These are phyloP conservation scores for Dusona sp. DNA, from an alignment of 2,888 invertebrate genomes.

Conservation along the genomic window DNA sequence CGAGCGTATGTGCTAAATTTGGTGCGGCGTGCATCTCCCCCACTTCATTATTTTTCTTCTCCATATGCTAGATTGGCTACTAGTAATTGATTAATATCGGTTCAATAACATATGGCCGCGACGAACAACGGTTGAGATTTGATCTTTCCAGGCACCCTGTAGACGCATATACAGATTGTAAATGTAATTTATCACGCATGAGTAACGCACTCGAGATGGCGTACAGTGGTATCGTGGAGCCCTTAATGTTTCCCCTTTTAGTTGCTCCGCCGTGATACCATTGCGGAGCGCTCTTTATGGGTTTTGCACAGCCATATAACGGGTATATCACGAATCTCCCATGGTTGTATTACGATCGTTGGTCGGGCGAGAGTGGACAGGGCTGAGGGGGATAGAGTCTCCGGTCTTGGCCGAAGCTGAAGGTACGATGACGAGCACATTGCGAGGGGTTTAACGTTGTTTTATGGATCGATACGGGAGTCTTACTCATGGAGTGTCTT, in stretches of 20 bases:
- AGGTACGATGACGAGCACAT: conserved; percentile 25
- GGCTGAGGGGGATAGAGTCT: neutral
- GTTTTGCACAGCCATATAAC: conserved; percentile 16
- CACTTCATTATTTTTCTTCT: neutral
- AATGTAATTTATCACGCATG: conserved; percentile 51
- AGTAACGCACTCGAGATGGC: conserved; percentile 66
- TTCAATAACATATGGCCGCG: neutral
- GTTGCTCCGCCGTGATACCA: conserved; percentile 15
- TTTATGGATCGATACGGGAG: conserved; percentile 65
- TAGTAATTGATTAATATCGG: neutral
- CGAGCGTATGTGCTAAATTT: neutral
- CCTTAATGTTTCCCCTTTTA: conserved; percentile 47
- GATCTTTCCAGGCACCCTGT: neutral
- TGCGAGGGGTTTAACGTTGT: conserved; percentile 28
- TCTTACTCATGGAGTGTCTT: conserved; percentile 56
- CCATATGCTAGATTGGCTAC: neutral
- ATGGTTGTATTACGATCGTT: conserved; percentile 1
- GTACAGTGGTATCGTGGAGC: conserved; percentile 63
- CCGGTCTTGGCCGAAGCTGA: conserved; percentile 9
- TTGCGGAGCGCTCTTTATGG: conserved; percentile 28
- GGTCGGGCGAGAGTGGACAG: conserved; percentile 16
- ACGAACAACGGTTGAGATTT: neutral
- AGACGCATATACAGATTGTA: neutral
- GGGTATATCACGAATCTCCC: conserved; percentile 14
- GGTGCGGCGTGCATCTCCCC: neutral